Conservation (phyloP, 1,140 invertebrate genomes). For the Panagrolaimus sp. region DNA sequence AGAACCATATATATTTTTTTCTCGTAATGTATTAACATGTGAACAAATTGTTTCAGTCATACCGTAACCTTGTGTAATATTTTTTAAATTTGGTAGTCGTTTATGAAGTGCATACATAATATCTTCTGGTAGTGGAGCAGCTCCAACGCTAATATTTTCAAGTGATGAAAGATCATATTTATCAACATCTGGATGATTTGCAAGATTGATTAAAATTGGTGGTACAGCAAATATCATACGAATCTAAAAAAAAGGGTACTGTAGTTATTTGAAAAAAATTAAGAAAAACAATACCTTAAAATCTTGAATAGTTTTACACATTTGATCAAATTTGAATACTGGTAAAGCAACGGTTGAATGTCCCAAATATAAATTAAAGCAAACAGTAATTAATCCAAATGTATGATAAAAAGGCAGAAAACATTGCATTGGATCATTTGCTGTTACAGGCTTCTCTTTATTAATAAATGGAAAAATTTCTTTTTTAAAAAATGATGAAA, state of each 20-base stretch:
- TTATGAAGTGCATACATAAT: slow-evolving; percentile 24
- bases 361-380: too few species aligned
- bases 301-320: too few species aligned
- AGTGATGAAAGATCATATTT: slow-evolving; percentile 36
- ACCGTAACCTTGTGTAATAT: slow-evolving; percentile 33
- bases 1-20: background rate
- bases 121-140: slow-evolving; percentile 32
- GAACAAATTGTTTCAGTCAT: slow-evolving; percentile 35
- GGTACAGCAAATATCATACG: slow-evolving; percentile 21
- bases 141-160: slow-evolving; percentile 27
- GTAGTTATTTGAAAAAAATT: too few species aligned
- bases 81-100: slow-evolving; percentile 13
- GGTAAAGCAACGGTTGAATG: too few species aligned
- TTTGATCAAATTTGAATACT: too few species aligned
- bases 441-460: too few species aligned
- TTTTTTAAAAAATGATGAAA: slow-evolving; percentile 58
- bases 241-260: slow-evolving; percentile 7
- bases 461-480: too few species aligned
- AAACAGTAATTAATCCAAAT: too few species aligned
- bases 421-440: too few species aligned
- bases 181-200: slow-evolving; percentile 34
- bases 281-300: too few species aligned
- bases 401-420: too few species aligned
- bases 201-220: slow-evolving; percentile 37
- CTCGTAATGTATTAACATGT: background rate